A percentile compares a stretch with the other conserved stretches of the same genome.
Evolutionary conservation across 2,113 vertebrate species (phyloP).

Genomic region (Arizona elegans): DNA sequence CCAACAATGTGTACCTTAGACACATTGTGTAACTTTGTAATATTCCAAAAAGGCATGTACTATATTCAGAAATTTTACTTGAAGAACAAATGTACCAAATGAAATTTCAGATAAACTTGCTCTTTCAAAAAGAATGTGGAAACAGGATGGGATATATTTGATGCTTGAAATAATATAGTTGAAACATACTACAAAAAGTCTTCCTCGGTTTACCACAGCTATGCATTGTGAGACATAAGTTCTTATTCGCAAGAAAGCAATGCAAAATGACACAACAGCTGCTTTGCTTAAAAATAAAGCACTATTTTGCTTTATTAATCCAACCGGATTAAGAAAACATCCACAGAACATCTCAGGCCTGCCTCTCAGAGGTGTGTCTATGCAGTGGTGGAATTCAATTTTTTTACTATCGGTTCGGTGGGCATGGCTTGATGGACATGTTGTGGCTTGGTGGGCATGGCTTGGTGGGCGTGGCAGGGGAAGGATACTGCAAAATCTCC

Average conservation of each 20-base stretch:
- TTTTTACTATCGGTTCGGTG: too few relatives aligned
- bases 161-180: background rate
- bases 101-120: background rate
- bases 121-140: background rate
- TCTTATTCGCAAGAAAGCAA: background rate
- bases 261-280: background rate
- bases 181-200: background rate
- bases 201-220: background rate
- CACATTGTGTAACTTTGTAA: background rate
- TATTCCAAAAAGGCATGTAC: background rate
- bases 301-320: background rate
- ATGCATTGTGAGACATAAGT: background rate
- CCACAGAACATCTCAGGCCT: background rate
- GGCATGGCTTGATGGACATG: too few relatives aligned
- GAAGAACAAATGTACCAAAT: too few relatives aligned
- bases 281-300: background rate
- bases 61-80: background rate
- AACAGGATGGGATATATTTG: background rate
- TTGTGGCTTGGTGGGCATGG: too few relatives aligned
- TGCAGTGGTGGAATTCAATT: too few relatives aligned
- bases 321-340: background rate
- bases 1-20: background rate
- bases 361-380: background rate
- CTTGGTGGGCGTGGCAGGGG: too few relatives aligned
- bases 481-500: too few relatives aligned